Conservation (phyloP, 1,140 invertebrate species). For the Mya arenaria region DNA sequence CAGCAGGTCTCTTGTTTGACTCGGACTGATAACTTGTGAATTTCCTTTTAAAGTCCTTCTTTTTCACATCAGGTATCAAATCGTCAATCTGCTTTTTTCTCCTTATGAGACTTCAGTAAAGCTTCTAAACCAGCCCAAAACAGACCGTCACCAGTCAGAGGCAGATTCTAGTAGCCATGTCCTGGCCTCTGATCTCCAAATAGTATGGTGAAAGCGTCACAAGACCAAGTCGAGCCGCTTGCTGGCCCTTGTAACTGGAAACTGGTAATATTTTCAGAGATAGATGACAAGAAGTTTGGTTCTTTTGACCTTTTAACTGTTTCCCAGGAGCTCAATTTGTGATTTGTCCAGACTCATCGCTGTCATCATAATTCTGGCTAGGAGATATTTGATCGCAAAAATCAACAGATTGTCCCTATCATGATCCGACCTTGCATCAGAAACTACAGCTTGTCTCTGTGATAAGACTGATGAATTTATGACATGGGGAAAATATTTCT, state of each 20-base stretch:
- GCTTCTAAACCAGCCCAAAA: conserved; percentile 17
- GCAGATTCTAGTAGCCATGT: not conserved
- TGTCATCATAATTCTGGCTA: no score
- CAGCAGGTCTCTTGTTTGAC: not conserved
- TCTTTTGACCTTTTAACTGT: conserved; percentile 22
- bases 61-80: conserved; percentile 25
- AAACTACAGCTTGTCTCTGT: no score
- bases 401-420: no score
- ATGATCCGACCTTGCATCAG: no score
- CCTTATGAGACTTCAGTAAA: conserved; percentile 10
- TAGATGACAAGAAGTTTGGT: conserved; percentile 5
- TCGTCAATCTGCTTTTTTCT: conserved; percentile 35
- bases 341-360: no score
- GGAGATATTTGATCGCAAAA: no score
- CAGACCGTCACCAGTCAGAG: not conserved
- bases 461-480: no score
- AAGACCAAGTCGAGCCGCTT: not conserved
- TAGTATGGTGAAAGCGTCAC: not conserved
- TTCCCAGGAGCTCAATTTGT: conserved; percentile 2
- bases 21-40: not conserved
- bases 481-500: no score
- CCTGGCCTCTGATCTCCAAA: not conserved
- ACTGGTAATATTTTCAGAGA: not conserved
- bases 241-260: not conserved
- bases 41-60: conserved; percentile 16